Base-by-base conservation (phyloP, 2,797 vertebrate species). In the Acipenser ruthenus region DNA sequence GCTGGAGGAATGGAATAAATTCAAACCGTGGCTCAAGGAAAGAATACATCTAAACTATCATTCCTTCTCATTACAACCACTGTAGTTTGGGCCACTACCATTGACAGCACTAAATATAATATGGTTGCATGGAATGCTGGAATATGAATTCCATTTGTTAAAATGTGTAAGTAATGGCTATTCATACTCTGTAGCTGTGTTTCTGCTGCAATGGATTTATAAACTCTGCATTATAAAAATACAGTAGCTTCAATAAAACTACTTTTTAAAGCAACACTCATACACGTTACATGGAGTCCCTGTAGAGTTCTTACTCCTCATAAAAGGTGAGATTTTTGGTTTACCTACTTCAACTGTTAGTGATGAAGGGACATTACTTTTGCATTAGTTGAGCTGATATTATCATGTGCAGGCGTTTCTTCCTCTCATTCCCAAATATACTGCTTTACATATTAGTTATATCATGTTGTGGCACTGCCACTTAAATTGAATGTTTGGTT, bases 1-100 rank as follows among this genome's bases (percentile, higher is more conserved):
- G 72, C 71, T 77, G 70, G 51, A 76, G 64, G 66, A 83, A 75
- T 62, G 64, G 71, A 74, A 83, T 81, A 81, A 76, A 82, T 77
- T 80, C 68, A 82, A 67, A 64, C 69, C 71, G 67, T 69, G 62
- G 72, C 68, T 78, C 72, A 70, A 82, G 78, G 77, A 77, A 83
- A 81, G 66, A 79, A 81, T 69, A 68, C 66, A 75, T 73, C 74
- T 71, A 69, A 73, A 64, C 23, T 69, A 69, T 74, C 73, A 75
- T 70, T 78, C 72, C 52, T 83, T 67, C 73, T 80, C 70, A 72
- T 79, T 77, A 77, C 18, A 62, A 56, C 66, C 55, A 2, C 64
- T 7, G 37, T 52, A 71, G 73, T 72, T 65, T 67, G 67, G 49
- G 55, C 74, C 52, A 56, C 68, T 75, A 49, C 70, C 72, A 64